Evolutionary conservation across 2,888 invertebrate species (phyloP).

Genomic region (Oligia latruncula): DNA sequence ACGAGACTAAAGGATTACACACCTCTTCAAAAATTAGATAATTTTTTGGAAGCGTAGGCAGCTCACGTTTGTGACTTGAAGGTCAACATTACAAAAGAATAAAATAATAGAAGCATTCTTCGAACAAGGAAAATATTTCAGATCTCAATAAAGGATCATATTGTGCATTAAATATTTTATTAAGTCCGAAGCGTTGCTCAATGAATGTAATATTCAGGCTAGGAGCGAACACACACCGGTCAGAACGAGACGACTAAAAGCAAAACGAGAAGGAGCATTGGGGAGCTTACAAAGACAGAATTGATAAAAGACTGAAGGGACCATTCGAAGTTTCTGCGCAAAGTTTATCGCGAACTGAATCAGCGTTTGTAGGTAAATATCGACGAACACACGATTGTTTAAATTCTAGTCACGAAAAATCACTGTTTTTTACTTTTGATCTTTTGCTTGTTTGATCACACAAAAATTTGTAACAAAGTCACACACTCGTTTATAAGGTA

Average conservation of each 20-base stretch:
- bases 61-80: conserved; percentile 64
- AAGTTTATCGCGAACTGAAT: conserved; percentile 53
- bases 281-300: conserved; percentile 72
- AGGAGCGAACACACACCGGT: conserved; percentile 63
- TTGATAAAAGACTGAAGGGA: conserved; percentile 67
- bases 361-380: conserved; percentile 44
- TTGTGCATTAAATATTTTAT: conserved; percentile 68
- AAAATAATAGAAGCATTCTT: conserved; percentile 42
- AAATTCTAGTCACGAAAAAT: conserved; percentile 47
- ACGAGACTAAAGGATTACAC: conserved; percentile 70
- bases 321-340: conserved; percentile 61
- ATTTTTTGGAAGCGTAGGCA: conserved; percentile 60
- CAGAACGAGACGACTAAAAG: conserved; percentile 69
- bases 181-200: conserved; percentile 71
- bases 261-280: conserved; percentile 69
- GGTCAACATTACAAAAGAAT: conserved; percentile 64
- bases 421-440: conserved; percentile 51
- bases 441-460: conserved; percentile 50
- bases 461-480: conserved; percentile 36
- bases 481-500: conserved; percentile 61
- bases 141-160: conserved; percentile 55
- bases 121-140: conserved; percentile 25
- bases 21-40: conserved; percentile 69
- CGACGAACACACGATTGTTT: conserved; percentile 42
- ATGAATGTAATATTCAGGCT: conserved; percentile 76